Percentiles rank a stretch among this genome's conserved stretches.
These are phyloP conservation scores for Scomber scombrus DNA, from an alignment of 2,113 vertebrate species.

Conservation along the genomic window DNA sequence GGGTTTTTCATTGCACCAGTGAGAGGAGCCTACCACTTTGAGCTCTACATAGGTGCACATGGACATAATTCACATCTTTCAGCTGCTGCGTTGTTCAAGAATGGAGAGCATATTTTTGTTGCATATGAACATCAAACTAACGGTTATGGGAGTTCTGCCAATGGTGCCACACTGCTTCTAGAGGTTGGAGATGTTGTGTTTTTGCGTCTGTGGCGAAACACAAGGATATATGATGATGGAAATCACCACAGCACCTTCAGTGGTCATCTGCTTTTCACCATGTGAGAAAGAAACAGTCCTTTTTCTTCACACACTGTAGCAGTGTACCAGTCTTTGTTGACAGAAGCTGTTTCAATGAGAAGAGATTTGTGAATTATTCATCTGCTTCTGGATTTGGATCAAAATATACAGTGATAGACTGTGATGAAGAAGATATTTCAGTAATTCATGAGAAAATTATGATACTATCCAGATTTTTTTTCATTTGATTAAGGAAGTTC, in stretches of 20 bases:
- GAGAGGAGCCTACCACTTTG: slow-evolving; percentile 61
- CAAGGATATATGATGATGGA: background rate
- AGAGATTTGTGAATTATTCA: too few relatives aligned
- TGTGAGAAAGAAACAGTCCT: slow-evolving; percentile 14
- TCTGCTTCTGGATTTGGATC: too few relatives aligned
- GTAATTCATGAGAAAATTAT: too few relatives aligned
- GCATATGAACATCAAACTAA: background rate
- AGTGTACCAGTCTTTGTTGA: background rate
- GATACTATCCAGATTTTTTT: too few relatives aligned
- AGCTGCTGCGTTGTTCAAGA: slow-evolving; percentile 31
- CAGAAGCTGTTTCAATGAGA: background rate
- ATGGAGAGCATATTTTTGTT: background rate
- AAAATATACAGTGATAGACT: too few relatives aligned
- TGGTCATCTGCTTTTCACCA: slow-evolving; percentile 59
- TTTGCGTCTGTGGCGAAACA: rapidly evolving
- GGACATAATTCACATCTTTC: background rate
- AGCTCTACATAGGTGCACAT: slow-evolving; percentile 2
- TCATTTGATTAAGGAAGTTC: too few relatives aligned
- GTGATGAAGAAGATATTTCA: too few relatives aligned
- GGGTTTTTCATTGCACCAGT: slow-evolving; percentile 59
- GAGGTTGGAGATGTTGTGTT: slow-evolving; percentile 60
- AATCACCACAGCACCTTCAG: slow-evolving; percentile 39
- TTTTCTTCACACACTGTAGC: background rate
- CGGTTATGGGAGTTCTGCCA: rapidly evolving
- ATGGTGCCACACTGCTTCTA: slow-evolving; percentile 47